A percentile compares a stretch with the other conserved stretches of the same genome.
phyloP scores from a whole-genome alignment of 2,888 invertebrate genomes.

The Metalampra italica region DNA sequence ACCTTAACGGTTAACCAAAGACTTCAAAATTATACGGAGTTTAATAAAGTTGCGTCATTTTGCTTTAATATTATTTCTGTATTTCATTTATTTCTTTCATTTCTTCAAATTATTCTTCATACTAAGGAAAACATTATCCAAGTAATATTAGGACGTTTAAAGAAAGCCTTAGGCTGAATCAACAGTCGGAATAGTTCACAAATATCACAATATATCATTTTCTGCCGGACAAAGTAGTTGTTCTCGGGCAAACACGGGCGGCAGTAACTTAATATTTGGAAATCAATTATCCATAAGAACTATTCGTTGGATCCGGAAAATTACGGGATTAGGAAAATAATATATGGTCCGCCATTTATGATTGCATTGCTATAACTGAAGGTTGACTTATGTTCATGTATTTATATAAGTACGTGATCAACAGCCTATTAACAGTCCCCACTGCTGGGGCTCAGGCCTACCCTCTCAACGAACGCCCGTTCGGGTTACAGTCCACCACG shows the following conservation, averaged over 20 bases:
- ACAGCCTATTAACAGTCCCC: too few relatives aligned
- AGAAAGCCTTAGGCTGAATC: slow-evolving; percentile 2
- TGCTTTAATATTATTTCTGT: too few relatives aligned
- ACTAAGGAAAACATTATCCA: too few relatives aligned
- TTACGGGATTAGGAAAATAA: slow-evolving; percentile 53
- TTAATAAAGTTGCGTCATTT: too few relatives aligned
- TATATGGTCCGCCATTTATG: slow-evolving; percentile 22
- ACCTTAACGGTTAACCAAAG: too few relatives aligned
- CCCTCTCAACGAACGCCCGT: too few relatives aligned
- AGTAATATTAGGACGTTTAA: not conserved
- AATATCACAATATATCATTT: slow-evolving; percentile 47
- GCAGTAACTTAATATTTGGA: slow-evolving; percentile 68
- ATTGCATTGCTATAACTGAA: not conserved
- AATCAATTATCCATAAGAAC: slow-evolving; percentile 65
- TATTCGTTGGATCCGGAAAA: slow-evolving; percentile 47
- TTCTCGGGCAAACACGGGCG: slow-evolving; percentile 39
- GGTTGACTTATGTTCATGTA: not conserved
- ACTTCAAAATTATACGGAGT: too few relatives aligned
- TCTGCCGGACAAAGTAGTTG: slow-evolving; percentile 30
- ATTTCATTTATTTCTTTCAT: too few relatives aligned
- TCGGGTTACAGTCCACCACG: too few relatives aligned
- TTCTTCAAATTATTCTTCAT: too few relatives aligned
- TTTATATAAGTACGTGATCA: too few relatives aligned
- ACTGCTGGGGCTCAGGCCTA: too few relatives aligned
- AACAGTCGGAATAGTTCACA: slow-evolving; percentile 11